Evolutionary conservation across 1,140 invertebrate species (phyloP).

Genomic region (Contarinia nasturtii): DNA sequence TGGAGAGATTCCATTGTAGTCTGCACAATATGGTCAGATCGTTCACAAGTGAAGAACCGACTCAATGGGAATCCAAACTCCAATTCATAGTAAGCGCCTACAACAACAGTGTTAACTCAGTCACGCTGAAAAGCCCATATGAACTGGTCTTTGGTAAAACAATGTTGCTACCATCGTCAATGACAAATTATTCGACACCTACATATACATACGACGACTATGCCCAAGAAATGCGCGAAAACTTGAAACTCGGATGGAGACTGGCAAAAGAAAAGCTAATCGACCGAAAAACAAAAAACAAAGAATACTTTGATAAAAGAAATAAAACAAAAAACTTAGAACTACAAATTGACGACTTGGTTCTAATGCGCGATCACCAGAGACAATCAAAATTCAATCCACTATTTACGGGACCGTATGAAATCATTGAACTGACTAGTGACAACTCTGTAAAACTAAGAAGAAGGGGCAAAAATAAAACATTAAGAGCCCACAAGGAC

Average conservation of each 20-base stretch:
- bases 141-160: conserved; percentile 7
- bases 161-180: background rate
- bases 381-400: background rate
- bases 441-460: background rate
- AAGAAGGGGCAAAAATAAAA: background rate
- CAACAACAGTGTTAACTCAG: background rate
- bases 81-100: conserved; percentile 1
- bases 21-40: background rate
- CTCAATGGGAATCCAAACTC: conserved; percentile 2
- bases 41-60: background rate
- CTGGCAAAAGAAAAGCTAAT: background rate
- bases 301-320: background rate
- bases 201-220: conserved; percentile 6
- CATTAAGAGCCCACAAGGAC: background rate
- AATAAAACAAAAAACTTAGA: background rate
- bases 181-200: conserved; percentile 1
- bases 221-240: conserved; percentile 6
- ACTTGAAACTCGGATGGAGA: conserved; percentile 1
- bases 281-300: background rate
- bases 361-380: background rate
- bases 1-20: background rate
- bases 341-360: background rate
- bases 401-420: background rate
- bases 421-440: background rate
- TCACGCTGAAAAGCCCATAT: conserved; percentile 6